These are phyloP conservation scores for Atta texana DNA, from an alignment of 1,140 invertebrate genomes.

Conservation along the genomic window DNA sequence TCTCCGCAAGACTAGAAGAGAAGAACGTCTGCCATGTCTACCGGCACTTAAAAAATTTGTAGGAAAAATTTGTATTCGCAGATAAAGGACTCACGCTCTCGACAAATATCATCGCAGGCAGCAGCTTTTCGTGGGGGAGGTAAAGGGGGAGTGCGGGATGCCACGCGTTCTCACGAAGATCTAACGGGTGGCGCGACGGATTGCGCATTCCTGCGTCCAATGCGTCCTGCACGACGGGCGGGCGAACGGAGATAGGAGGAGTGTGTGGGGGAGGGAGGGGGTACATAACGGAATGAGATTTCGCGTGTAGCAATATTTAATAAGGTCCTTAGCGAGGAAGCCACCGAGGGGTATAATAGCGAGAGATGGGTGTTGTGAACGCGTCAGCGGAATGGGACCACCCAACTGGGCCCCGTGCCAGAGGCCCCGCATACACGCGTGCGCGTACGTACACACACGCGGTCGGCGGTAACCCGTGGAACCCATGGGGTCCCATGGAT, in stretches of 20 bases:
- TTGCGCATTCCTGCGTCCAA: slow-evolving; percentile 64
- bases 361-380: slow-evolving; percentile 84
- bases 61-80: slow-evolving; percentile 26
- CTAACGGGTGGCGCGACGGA: slow-evolving; percentile 72
- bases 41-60: not conserved
- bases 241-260: no score
- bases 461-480: slow-evolving; percentile 71
- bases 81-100: slow-evolving; percentile 30
- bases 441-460: slow-evolving; percentile 50
- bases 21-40: not conserved
- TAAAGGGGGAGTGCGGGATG: slow-evolving; percentile 11
- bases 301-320: slow-evolving; percentile 84
- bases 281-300: slow-evolving; percentile 77
- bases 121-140: slow-evolving; percentile 26
- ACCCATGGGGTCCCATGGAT: slow-evolving; percentile 80
- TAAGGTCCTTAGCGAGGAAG: slow-evolving; percentile 83
- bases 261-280: not conserved
- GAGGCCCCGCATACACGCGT: slow-evolving; percentile 69
- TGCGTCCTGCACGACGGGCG: slow-evolving; percentile 17
- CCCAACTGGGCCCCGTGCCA: slow-evolving; percentile 83
- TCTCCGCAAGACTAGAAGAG: not conserved
- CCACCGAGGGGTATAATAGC: slow-evolving; percentile 81
- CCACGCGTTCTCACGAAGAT: slow-evolving; percentile 72
- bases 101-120: slow-evolving; percentile 57
- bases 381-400: slow-evolving; percentile 85